Evolutionary conservation across 37 sponge, comb jelly and placozoan species (phyloP).

Genomic region (Chondrosia reniformis): DNA sequence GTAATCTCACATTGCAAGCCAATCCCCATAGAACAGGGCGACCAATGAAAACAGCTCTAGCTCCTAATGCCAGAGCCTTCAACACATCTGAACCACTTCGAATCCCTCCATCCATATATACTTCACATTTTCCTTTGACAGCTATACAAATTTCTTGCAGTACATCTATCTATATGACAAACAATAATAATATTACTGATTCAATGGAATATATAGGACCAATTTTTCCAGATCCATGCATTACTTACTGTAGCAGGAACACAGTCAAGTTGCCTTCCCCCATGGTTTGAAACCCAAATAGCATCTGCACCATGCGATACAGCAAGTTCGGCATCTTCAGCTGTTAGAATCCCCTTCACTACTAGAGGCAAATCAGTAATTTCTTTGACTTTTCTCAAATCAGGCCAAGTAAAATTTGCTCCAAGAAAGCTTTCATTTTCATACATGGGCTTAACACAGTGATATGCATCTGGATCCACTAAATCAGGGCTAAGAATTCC

Average conservation of each 20-base stretch:
- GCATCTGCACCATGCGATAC: background rate
- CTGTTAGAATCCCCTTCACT: background rate
- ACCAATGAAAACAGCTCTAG: constrained; percentile 85
- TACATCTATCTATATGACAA: constrained; percentile 60
- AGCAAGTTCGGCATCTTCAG: constrained; percentile 4
- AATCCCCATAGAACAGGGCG: constrained; percentile 92
- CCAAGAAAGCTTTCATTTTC: background rate
- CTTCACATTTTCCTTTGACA: constrained; percentile 60
- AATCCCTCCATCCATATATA: constrained; percentile 87
- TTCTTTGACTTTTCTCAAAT: background rate
- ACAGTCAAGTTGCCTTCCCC: constrained; percentile 6
- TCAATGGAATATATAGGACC: no score
- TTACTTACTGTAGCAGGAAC: constrained; percentile 13
- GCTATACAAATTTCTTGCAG: constrained; percentile 76
- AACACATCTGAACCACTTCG: constrained; percentile 87
- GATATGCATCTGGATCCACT: background rate
- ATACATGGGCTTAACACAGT: constrained; percentile 32
- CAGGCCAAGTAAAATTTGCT: background rate
- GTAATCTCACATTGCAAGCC: constrained; percentile 63
- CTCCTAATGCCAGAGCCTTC: constrained; percentile 90
- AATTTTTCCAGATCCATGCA: no score
- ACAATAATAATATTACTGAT: no score
- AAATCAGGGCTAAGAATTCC: constrained; percentile 43
- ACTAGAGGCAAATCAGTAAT: background rate
- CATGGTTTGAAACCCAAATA: constrained; percentile 11